phyloP scores from a whole-genome alignment of 2,888 invertebrate genomes.

The Syritta pipiens region DNA sequence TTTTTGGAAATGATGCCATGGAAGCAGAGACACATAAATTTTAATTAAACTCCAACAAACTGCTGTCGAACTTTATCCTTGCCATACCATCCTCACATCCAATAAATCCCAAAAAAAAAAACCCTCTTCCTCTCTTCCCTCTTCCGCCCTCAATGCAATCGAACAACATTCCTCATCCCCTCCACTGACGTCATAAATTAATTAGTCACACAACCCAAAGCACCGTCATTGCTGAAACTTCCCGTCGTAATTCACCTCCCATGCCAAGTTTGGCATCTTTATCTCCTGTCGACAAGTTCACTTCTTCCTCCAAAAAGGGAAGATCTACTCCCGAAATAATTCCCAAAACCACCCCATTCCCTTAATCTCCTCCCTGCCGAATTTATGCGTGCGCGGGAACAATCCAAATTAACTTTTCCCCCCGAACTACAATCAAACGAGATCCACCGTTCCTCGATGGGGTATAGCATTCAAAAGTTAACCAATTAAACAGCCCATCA shows the following conservation, averaged over 20 bases:
- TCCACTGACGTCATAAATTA: neutral
- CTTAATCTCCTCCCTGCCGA: neutral
- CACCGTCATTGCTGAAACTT: neutral
- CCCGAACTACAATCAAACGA: slow-evolving; percentile 9
- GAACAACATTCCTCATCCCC: too few species aligned
- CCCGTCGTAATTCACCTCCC: too few species aligned
- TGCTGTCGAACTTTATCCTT: too few species aligned
- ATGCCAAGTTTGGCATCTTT: too few species aligned
- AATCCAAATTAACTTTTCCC: slow-evolving; percentile 1
- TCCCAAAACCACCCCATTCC: too few species aligned
- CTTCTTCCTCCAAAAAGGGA: neutral
- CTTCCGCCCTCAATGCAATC: too few species aligned
- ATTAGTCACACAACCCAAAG: neutral
- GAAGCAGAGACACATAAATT: too few species aligned
- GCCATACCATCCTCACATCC: too few species aligned
- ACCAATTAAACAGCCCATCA: slow-evolving; percentile 36
- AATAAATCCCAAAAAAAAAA: too few species aligned
- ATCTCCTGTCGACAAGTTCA: neutral
- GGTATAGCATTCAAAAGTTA: slow-evolving; percentile 34
- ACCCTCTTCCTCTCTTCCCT: too few species aligned
- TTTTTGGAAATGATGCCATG: too few species aligned
- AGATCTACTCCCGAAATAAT: neutral
- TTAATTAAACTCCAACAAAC: too few species aligned
- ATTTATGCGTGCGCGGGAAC: neutral
- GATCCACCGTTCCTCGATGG: neutral